Evolutionary conservation across 2,888 invertebrate species (phyloP).

Genomic region (Stramonita haemastoma): DNA sequence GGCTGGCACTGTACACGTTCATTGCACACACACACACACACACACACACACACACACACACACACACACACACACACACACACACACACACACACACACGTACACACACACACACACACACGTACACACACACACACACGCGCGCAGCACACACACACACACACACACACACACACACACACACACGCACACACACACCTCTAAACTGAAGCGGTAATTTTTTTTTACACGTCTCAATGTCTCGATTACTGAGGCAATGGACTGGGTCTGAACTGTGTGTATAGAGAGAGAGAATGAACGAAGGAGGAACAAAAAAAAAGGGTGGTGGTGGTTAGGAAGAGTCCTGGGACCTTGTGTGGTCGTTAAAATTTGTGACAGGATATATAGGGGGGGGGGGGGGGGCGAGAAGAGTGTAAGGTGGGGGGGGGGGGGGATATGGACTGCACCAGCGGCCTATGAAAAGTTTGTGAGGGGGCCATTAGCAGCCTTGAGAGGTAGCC

Average conservation of each 20-base stretch:
- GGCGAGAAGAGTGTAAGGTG: no score
- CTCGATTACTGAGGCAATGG: neutral
- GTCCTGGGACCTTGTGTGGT: neutral
- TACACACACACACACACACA: neutral
- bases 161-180: conserved; percentile 8
- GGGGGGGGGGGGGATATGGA: neutral
- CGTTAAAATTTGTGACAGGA: neutral
- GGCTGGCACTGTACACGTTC: neutral
- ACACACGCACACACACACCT: neutral
- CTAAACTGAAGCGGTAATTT: neutral
- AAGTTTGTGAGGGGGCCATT: neutral
- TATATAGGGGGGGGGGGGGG: no score
- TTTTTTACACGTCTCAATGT: neutral
- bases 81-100: neutral
- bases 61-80: neutral
- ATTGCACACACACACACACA: neutral
- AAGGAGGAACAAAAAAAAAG: no score
- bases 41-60: neutral
- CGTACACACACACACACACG: neutral
- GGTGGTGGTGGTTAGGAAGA: no score
- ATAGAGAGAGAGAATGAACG: no score
- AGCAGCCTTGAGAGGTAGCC: neutral
- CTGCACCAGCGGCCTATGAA: neutral
- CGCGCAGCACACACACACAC: neutral
- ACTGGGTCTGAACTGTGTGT: neutral